phyloP scores from a whole-genome alignment of 1,140 invertebrate species.

The Trypoxylus dichotomus region DNA sequence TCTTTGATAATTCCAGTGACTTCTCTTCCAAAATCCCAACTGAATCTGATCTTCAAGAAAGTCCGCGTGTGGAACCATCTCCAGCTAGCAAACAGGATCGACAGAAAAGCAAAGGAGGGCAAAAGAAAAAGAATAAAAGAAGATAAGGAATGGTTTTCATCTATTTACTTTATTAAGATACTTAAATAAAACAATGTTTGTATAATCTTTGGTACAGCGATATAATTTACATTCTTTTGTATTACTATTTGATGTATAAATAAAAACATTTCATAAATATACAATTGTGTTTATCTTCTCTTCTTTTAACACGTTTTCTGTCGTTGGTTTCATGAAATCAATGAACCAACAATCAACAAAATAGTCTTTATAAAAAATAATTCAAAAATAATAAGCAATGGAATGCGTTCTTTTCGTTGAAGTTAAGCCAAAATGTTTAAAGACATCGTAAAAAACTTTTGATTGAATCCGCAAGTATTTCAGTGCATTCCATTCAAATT shows the following conservation, averaged over 20 bases:
- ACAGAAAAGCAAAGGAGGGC: constrained; percentile 35
- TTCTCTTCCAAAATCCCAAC: constrained; percentile 47
- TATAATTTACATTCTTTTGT: constrained; percentile 30
- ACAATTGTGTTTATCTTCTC: neutral
- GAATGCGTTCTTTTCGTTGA: too few species aligned
- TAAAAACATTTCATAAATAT: neutral
- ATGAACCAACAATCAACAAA: too few species aligned
- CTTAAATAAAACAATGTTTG: constrained; percentile 1
- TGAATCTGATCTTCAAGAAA: constrained; percentile 35
- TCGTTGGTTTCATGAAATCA: too few species aligned
- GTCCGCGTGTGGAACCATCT: constrained; percentile 46
- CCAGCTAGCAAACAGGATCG: constrained; percentile 44
- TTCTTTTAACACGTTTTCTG: neutral
- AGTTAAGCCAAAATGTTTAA: too few species aligned
- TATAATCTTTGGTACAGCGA: constrained; percentile 24
- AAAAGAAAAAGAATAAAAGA: constrained; percentile 50
- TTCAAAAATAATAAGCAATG: too few species aligned
- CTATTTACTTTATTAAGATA: constrained; percentile 20
- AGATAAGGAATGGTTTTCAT: constrained; percentile 38
- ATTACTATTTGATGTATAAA: constrained; percentile 11
- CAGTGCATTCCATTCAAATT: too few species aligned
- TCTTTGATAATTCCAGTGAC: constrained; percentile 45
- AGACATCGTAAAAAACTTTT: too few species aligned
- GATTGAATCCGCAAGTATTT: too few species aligned
- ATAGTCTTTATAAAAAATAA: too few species aligned